A percentile compares a stretch with the other conserved stretches of the same genome.
phyloP scores from a whole-genome alignment of 23 tunicate genomes.

The Halocynthia roretzi region DNA sequence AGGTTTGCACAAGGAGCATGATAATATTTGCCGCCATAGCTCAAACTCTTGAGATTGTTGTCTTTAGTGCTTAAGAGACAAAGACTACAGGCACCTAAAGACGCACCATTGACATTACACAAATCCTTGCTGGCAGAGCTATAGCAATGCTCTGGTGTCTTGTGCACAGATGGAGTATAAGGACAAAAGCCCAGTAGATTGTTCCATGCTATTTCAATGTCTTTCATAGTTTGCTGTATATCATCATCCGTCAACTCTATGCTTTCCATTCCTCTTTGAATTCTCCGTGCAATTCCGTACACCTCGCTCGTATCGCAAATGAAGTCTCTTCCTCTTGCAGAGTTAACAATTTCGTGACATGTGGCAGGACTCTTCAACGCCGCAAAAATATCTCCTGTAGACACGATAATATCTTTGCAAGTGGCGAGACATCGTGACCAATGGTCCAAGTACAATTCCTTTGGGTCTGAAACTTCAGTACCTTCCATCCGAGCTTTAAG shows the following conservation, averaged over 20 bases:
- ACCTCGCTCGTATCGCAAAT: constrained; percentile 58
- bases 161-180: constrained; percentile 28
- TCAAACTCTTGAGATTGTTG: background rate
- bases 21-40: constrained; percentile 39
- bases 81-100: constrained; percentile 3
- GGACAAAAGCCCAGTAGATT: constrained; percentile 63
- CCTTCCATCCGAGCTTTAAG: constrained; percentile 14
- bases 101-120: background rate
- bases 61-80: constrained; percentile 7
- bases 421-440: constrained; percentile 45
- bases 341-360: constrained; percentile 54
- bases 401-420: constrained; percentile 33
- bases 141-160: constrained; percentile 19
- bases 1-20: constrained; percentile 75
- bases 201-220: constrained; percentile 67
- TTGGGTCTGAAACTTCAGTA: background rate
- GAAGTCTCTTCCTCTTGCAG: constrained; percentile 38
- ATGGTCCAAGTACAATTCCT: constrained; percentile 22
- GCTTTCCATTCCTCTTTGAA: constrained; percentile 23
- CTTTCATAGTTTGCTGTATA: constrained; percentile 30
- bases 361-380: constrained; percentile 29
- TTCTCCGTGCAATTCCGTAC: constrained; percentile 36
- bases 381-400: constrained; percentile 30
- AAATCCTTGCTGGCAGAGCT: background rate
- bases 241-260: constrained; percentile 25